These are phyloP conservation scores for Adelosebastes latens DNA, from an alignment of 2,797 vertebrate genomes.

Conservation along the genomic window DNA sequence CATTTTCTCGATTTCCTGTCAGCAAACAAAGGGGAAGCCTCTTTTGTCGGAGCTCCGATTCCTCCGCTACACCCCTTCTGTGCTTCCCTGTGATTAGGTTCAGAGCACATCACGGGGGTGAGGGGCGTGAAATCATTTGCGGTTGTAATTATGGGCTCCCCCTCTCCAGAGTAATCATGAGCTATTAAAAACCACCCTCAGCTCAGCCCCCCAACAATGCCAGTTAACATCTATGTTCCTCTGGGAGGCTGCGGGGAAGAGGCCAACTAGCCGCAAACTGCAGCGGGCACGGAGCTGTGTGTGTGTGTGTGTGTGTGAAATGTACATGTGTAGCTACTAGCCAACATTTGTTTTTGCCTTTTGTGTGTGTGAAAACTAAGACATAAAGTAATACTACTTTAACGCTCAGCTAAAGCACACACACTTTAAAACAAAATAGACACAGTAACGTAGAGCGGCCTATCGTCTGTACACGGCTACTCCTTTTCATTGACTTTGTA, in stretches of 20 bases:
- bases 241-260: constrained; percentile 60
- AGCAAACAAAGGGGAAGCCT: constrained; percentile 66
- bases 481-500: neutral
- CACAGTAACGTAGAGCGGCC: neutral
- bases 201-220: constrained; percentile 66
- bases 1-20: constrained; percentile 60
- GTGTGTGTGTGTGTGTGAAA: neutral
- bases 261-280: constrained; percentile 59
- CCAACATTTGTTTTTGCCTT: neutral
- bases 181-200: constrained; percentile 78
- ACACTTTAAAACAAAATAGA: neutral
- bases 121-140: constrained; percentile 79
- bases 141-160: constrained; percentile 77
- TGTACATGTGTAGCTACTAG: neutral
- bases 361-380: neutral
- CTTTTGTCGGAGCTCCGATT: constrained; percentile 61
- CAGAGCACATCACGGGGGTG: constrained; percentile 64
- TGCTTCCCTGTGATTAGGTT: constrained; percentile 73
- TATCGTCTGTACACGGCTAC: rapidly evolving
- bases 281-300: constrained; percentile 1
- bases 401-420: neutral
- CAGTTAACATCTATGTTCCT: constrained; percentile 71
- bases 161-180: constrained; percentile 82
- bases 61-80: constrained; percentile 53
- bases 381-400: neutral